phyloP scores from a whole-genome alignment of 2,113 vertebrate species.

The Leucosticte australis region DNA sequence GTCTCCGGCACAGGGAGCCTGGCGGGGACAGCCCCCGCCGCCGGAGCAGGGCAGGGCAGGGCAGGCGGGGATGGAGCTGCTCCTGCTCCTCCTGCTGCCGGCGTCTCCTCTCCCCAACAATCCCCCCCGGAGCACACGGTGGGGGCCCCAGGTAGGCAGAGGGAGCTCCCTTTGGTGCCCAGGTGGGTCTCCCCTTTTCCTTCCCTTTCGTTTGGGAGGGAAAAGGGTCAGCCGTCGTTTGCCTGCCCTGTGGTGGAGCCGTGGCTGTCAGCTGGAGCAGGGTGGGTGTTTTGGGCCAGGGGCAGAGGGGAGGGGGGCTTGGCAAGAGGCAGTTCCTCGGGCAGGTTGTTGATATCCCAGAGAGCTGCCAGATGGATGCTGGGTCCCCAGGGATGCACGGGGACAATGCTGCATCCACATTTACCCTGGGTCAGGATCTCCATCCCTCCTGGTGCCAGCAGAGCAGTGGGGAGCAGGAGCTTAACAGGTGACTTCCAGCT shows the following conservation, averaged over 20 bases:
- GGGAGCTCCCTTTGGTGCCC: neutral
- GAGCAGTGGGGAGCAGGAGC: neutral
- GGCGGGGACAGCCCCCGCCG: no score
- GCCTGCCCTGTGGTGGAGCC: fast-evolving
- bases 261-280: fast-evolving
- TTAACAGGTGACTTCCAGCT: fast-evolving
- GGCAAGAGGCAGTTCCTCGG: neutral
- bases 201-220: fast-evolving
- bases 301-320: fast-evolving
- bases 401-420: neutral
- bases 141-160: neutral
- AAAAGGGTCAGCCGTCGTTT: fast-evolving
- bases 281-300: neutral
- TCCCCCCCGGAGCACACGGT: fast-evolving
- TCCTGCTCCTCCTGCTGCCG: no score
- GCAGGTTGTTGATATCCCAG: fast-evolving
- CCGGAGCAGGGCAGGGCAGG: neutral
- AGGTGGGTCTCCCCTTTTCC: fast-evolving
- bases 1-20: no score
- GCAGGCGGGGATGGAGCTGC: neutral
- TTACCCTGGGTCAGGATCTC: neutral
- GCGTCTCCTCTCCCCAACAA: neutral
- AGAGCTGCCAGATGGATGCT: fast-evolving
- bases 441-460: neutral
- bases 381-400: fast-evolving